phyloP scores from a whole-genome alignment of 2,113 vertebrate species.

The Cardinalis cardinalis region DNA sequence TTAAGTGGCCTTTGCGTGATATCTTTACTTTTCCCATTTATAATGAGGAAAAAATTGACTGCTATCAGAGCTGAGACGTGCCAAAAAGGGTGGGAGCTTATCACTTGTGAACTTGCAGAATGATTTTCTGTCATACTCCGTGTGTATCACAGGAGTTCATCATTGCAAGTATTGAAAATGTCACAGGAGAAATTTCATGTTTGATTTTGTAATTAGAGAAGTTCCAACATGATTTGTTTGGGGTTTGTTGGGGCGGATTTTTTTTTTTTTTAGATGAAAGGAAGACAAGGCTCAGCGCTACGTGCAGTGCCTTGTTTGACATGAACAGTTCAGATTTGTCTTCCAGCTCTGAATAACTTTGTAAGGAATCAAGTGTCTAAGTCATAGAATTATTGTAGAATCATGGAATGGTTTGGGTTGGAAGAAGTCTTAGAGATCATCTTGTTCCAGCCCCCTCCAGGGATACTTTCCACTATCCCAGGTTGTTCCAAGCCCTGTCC shows the following conservation, averaged over 20 bases:
- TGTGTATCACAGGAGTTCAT: not conserved
- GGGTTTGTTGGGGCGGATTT: not conserved
- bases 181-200: not conserved
- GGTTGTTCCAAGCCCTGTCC: rapidly evolving
- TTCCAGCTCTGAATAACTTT: not conserved
- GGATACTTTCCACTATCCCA: not conserved
- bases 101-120: not conserved
- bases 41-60: conserved; percentile 1
- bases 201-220: conserved; percentile 16
- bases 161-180: not conserved
- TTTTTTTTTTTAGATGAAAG: not conserved
- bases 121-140: not conserved
- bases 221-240: not conserved
- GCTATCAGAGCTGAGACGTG: not conserved
- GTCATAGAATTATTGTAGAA: not conserved
- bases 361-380: not conserved
- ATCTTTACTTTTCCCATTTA: conserved; percentile 3
- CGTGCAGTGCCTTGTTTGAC: not conserved
- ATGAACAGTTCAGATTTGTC: not conserved
- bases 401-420: not conserved
- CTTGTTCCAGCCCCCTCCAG: not conserved
- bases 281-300: not conserved
- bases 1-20: conserved; percentile 22
- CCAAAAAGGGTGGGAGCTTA: not conserved
- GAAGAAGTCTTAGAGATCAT: not conserved